phyloP scores from a whole-genome alignment of 2,113 vertebrate species.

The Anguilla rostrata region DNA sequence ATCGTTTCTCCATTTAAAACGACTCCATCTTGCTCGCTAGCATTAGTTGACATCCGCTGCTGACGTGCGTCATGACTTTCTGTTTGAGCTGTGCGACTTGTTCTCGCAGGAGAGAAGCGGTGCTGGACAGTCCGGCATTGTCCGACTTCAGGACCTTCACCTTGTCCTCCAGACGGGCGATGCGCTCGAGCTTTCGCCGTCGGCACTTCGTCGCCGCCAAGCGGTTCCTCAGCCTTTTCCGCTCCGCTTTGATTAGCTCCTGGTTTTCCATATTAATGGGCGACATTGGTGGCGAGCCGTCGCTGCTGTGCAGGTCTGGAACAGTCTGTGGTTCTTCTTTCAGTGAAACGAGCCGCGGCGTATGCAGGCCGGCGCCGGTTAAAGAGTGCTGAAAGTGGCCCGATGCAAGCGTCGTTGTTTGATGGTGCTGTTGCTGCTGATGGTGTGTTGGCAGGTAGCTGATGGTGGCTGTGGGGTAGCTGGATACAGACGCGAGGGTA shows the following conservation, averaged over 20 bases:
- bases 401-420: conserved; percentile 56
- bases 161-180: conserved; percentile 87
- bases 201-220: conserved; percentile 90
- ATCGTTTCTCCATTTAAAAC: conserved; percentile 58
- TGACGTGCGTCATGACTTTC: conserved; percentile 88
- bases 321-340: conserved; percentile 92
- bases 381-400: conserved; percentile 63
- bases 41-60: conserved; percentile 90
- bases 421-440: conserved; percentile 65
- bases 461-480: conserved; percentile 70
- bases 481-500: conserved; percentile 66
- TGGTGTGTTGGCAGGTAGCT: conserved; percentile 77
- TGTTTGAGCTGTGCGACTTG: conserved; percentile 91
- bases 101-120: conserved; percentile 82
- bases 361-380: conserved; percentile 50
- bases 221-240: conserved; percentile 86
- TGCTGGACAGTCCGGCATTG: conserved; percentile 85
- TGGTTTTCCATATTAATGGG: conserved; percentile 90
- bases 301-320: conserved; percentile 79
- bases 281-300: conserved; percentile 81
- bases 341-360: conserved; percentile 68
- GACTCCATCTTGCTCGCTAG: conserved; percentile 81
- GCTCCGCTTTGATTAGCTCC: conserved; percentile 88
- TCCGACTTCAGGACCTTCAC: conserved; percentile 86
- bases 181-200: conserved; percentile 88